Percentiles rank a stretch among this genome's conserved stretches.
Evolutionary conservation across 2,797 vertebrate genomes (phyloP).

Genomic region (Pangasius mekongensis): DNA sequence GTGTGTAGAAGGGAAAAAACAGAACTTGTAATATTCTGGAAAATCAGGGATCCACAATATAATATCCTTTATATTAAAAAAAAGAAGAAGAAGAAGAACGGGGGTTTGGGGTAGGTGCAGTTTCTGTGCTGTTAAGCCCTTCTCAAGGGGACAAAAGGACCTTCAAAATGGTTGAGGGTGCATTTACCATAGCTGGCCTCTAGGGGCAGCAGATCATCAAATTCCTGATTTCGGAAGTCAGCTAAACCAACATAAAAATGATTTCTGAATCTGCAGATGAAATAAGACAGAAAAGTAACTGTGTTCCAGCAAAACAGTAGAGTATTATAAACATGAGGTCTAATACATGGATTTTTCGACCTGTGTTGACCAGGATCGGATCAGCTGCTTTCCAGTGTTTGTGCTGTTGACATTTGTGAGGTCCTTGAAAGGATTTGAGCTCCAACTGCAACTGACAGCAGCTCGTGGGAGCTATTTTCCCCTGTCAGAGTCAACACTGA

Average conservation of each 20-base stretch:
- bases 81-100: not conserved
- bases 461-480: conserved; percentile 40
- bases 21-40: not conserved
- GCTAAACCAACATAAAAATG: conserved; percentile 24
- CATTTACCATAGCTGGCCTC: not conserved
- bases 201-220: conserved; percentile 48
- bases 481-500: conserved; percentile 38
- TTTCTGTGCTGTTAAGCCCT: conserved; percentile 4
- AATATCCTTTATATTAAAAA: not conserved
- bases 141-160: not conserved
- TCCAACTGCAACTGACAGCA: conserved; percentile 45
- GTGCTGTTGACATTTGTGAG: conserved; percentile 31
- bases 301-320: conserved; percentile 5
- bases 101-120: not conserved
- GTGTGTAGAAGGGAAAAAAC: not conserved
- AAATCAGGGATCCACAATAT: not conserved
- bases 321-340: conserved; percentile 16
- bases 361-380: conserved; percentile 14
- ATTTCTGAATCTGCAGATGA: conserved; percentile 23
- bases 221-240: conserved; percentile 19
- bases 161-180: conserved; percentile 37
- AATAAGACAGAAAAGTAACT: conserved; percentile 18
- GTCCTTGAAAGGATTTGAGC: conserved; percentile 44
- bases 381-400: conserved; percentile 23
- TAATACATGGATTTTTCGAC: conserved; percentile 11